Conservation (phyloP, 2,888 invertebrate genomes). For the Eupithecia subfuscata region DNA sequence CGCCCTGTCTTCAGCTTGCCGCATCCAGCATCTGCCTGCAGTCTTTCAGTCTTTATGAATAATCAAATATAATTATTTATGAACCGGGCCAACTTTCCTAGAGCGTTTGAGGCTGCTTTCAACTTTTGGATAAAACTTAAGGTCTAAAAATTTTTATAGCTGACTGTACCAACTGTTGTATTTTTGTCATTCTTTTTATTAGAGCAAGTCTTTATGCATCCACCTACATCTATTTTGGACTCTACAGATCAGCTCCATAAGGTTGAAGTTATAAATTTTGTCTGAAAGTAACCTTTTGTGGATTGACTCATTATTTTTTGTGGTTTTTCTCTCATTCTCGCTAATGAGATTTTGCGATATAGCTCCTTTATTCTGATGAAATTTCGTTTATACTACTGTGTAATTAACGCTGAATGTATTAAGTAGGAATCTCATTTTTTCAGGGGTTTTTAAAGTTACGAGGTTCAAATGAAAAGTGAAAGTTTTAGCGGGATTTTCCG, state of each 20-base stretch:
- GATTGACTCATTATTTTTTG: slow-evolving; percentile 71
- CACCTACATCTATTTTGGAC: slow-evolving; percentile 17
- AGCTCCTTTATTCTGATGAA: slow-evolving; percentile 53
- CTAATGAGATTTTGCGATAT: slow-evolving; percentile 71
- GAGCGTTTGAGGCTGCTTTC: not conserved
- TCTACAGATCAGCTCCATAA: slow-evolving; percentile 21
- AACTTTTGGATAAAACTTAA: not conserved
- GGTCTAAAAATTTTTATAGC: not conserved
- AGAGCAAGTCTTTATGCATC: slow-evolving; percentile 35
- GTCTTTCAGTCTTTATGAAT: too few relatives aligned
- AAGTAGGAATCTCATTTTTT: not conserved
- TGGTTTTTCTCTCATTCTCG: slow-evolving; percentile 60
- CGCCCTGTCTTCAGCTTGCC: too few relatives aligned
- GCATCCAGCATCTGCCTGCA: too few relatives aligned
- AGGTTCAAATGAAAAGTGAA: not conserved
- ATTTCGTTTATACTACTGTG: slow-evolving; percentile 52
- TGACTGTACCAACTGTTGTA: slow-evolving; percentile 26
- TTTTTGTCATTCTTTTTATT: slow-evolving; percentile 45
- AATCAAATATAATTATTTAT: not conserved
- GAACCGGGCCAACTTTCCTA: not conserved
- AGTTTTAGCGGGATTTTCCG: too few relatives aligned
- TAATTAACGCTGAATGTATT: slow-evolving; percentile 57
- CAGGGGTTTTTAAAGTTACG: not conserved
- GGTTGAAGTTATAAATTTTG: slow-evolving; percentile 14
- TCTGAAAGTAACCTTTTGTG: slow-evolving; percentile 31